Evolutionary conservation across 2,113 vertebrate species (phyloP), one percentile per base, ranked within the genome.

Genomic region (Oryzias melastigma): DNA sequence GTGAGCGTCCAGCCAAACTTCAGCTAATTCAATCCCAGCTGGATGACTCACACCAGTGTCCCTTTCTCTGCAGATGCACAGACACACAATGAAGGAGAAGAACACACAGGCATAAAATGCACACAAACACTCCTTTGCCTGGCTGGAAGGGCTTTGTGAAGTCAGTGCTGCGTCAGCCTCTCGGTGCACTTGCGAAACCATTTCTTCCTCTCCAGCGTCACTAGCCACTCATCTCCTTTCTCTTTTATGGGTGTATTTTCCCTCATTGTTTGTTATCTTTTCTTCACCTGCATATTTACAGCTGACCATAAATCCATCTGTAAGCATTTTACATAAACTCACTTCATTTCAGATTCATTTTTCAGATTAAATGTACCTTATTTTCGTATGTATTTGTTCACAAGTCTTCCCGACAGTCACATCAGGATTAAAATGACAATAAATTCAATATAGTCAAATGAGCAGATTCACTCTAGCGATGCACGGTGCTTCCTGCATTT

Each of bases 11-110:
- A 77, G 71, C 63, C 59, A 67, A 82, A 84, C 73, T 85, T 85
- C 68, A 79, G 67, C 65, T 84, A 80, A 88, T 87, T 85, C 79
- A 80, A 85, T 87, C 78, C 75, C 73, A 61, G 65, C 18, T 78
- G 72, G 76, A 81, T 88, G 86, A 87, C 81, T 87, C 87, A 85
- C 15, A 15, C 61, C 49, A 68, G 61, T 71, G 77, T 78, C 77
- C 70, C 62, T 70, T 65, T 75, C 68, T 78, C 63, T 55, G 73
- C 69, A 76, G 54, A 75, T 47, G 27, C 62, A 72, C 52, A 65
- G 1, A 42, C 35, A 27, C 46, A 64, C 58, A 27, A 52, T 44
- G 19, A 42, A 20, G 10, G 1, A 49, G 40, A n/a, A 41, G 7
- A 50, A n/a, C n/a, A 58, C 18, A 71, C 61, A 54, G 27, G 40